Percentiles rank a stretch among this genome's conserved stretches.
Evolutionary conservation across 1,140 invertebrate species (phyloP).

Genomic region (Colletes latitarsis): DNA sequence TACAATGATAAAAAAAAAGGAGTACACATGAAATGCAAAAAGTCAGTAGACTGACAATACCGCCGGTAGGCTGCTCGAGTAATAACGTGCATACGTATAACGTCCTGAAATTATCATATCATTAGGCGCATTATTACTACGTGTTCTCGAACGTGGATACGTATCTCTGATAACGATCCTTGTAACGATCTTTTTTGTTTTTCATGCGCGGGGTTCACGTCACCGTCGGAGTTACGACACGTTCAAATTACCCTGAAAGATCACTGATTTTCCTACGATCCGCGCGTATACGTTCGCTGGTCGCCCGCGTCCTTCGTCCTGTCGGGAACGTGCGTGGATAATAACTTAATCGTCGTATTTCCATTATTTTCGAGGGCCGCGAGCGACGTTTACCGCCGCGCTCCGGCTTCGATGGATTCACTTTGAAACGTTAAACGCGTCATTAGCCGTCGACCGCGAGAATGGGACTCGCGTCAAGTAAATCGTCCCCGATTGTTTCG

Average conservation of each 20-base stretch:
- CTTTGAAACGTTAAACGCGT: conserved; percentile 19
- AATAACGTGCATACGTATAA: background rate
- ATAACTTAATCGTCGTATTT: conserved; percentile 72
- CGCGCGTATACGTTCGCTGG: conserved; percentile 32
- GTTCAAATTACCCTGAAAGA: conserved; percentile 60
- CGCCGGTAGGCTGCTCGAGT: background rate
- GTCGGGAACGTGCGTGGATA: conserved; percentile 40
- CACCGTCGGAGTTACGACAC: conserved; percentile 54
- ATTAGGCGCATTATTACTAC: conserved; percentile 30
- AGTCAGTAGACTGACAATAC: background rate
- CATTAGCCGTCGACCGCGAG: conserved; percentile 41
- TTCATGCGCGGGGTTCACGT: conserved; percentile 24
- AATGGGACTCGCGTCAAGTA: conserved; percentile 16
- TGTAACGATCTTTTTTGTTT: conserved; percentile 44
- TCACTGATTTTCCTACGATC: conserved; percentile 56
- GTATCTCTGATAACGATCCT: conserved; percentile 38
- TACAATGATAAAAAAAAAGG: background rate
- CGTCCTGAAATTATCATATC: background rate
- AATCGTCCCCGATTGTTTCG: conserved; percentile 15
- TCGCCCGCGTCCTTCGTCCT: conserved; percentile 54
- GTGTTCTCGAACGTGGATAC: conserved; percentile 7
- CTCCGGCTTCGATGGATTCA: conserved; percentile 12
- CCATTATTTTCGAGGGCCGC: conserved; percentile 70
- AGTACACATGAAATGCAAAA: background rate
- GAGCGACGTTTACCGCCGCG: conserved; percentile 51